Conservation (phyloP, 2,113 vertebrate genomes). For the Lagenorhynchus albirostris region DNA sequence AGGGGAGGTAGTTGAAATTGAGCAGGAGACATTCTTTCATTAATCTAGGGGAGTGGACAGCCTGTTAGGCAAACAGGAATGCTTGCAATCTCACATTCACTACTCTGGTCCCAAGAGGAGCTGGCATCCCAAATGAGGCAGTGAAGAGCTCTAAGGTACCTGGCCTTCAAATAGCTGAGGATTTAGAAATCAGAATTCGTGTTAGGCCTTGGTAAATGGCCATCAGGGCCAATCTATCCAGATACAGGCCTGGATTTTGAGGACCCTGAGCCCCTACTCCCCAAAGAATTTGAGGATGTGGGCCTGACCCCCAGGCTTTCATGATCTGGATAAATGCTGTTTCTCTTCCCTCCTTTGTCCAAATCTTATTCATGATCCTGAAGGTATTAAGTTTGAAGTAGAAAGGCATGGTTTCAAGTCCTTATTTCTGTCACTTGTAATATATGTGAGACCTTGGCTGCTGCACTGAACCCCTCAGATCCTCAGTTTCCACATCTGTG, state of each 20-base stretch:
- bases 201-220: background rate
- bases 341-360: background rate
- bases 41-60: slow-evolving; percentile 2
- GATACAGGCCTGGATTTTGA: background rate
- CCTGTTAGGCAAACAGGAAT: slow-evolving; percentile 51
- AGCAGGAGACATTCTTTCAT: background rate
- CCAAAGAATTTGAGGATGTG: background rate
- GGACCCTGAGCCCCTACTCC: background rate
- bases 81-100: background rate
- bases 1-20: slow-evolving; percentile 22
- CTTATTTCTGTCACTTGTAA: background rate
- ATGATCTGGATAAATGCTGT: background rate
- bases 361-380: background rate
- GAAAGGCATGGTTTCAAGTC: background rate
- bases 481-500: slow-evolving; percentile 17
- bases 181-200: background rate
- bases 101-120: background rate
- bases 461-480: background rate
- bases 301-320: background rate
- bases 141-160: background rate
- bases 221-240: background rate
- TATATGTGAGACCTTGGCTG: background rate
- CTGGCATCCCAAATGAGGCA: background rate
- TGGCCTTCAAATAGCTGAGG: background rate
- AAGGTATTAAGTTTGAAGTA: background rate